These are phyloP conservation scores for Osmerus mordax DNA, from an alignment of 2,113 vertebrate species.

Conservation along the genomic window DNA sequence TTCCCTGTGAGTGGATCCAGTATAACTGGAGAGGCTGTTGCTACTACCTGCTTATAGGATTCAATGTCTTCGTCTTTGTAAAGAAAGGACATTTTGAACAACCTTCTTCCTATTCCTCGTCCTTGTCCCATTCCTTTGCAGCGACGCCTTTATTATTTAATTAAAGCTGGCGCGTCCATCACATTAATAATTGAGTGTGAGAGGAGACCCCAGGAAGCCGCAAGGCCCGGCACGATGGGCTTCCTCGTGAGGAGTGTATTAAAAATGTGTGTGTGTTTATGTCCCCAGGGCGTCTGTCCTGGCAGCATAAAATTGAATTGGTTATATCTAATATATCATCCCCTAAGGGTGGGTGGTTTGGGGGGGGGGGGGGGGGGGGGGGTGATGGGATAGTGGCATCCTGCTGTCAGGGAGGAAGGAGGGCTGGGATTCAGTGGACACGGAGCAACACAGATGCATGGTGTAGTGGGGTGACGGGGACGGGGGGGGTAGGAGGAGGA, in stretches of 20 bases:
- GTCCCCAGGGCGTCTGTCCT: slow-evolving; percentile 76
- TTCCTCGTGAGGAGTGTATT: slow-evolving; percentile 79
- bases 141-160: slow-evolving; percentile 78
- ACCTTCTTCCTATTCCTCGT: slow-evolving; percentile 39
- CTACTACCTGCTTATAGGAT: slow-evolving; percentile 27
- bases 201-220: slow-evolving; percentile 72
- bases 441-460: no score
- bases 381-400: slow-evolving; percentile 6
- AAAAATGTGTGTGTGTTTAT: slow-evolving; percentile 81
- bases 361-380: slow-evolving; percentile 1
- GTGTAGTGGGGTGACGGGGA: slow-evolving; percentile 14
- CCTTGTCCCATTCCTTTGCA: slow-evolving; percentile 74
- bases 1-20: no score
- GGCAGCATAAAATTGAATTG: slow-evolving; percentile 80
- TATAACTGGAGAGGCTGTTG: slow-evolving; percentile 27
- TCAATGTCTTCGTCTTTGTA: slow-evolving; percentile 4
- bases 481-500: slow-evolving; percentile 57
- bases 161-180: slow-evolving; percentile 73
- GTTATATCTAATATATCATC: slow-evolving; percentile 81
- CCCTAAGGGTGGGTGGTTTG: slow-evolving; percentile 63
- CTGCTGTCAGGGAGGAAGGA: slow-evolving; percentile 19
- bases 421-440: not conserved
- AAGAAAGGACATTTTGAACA: slow-evolving; percentile 4
- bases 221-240: slow-evolving; percentile 63
- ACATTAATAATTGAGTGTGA: slow-evolving; percentile 81